Percentiles rank a stretch among this genome's conserved stretches.
These are phyloP conservation scores for Dromococcyx pavoninus DNA, from an alignment of 2,797 vertebrate genomes.

Conservation along the genomic window DNA sequence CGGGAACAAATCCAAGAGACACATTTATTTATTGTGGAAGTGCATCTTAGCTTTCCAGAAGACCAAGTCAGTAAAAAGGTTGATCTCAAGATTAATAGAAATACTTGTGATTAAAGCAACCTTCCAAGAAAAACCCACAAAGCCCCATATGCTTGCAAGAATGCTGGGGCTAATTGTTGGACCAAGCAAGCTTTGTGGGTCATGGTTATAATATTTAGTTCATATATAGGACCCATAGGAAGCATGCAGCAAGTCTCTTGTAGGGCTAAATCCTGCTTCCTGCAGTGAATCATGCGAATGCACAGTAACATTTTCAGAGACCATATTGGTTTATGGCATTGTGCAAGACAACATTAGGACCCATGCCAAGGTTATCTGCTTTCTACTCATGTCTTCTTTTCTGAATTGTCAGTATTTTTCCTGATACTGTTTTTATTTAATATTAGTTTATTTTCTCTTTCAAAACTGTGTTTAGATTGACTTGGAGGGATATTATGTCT, in stretches of 20 bases:
- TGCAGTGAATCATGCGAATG: rapidly evolving
- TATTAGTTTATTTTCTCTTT: not conserved
- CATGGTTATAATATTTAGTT: not conserved
- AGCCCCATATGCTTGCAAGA: not conserved
- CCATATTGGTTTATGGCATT: not conserved
- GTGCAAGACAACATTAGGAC: not conserved
- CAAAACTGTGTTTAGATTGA: not conserved
- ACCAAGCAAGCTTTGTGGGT: not conserved
- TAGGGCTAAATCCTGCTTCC: not conserved
- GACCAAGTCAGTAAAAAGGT: not conserved
- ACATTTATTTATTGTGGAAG: not conserved
- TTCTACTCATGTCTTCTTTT: not conserved
- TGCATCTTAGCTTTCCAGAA: not conserved
- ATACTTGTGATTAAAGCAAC: not conserved
- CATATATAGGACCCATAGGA: not conserved
- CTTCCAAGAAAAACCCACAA: not conserved
- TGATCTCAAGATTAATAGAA: not conserved
- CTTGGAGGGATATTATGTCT: not conserved
- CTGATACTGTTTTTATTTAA: not conserved
- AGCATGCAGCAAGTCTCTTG: not conserved
- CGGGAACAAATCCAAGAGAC: not conserved
- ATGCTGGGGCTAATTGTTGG: not conserved
- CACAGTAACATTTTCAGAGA: not conserved
- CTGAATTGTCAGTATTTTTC: not conserved
- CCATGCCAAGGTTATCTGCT: not conserved